Evolutionary conservation across 2,797 vertebrate genomes (phyloP).

Genomic region (Perodicticus potto): DNA sequence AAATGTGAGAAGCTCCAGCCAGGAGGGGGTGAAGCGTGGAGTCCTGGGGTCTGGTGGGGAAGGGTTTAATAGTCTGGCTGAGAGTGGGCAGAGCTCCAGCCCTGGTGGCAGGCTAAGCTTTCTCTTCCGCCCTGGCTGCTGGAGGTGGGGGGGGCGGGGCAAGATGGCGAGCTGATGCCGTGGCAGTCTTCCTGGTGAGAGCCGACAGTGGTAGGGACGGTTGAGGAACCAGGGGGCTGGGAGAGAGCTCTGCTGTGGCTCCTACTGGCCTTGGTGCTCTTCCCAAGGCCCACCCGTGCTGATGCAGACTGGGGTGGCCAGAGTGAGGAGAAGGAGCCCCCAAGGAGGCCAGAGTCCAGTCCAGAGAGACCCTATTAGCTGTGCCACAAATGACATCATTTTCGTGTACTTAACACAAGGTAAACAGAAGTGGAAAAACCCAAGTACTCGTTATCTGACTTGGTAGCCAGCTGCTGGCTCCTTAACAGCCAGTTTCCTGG

Average conservation of each 20-base stretch:
- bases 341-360: neutral
- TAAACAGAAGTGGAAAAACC: conserved; percentile 51
- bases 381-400: conserved; percentile 32
- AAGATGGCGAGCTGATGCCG: neutral
- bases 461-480: neutral
- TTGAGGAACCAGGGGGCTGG: neutral
- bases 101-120: neutral
- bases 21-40: neutral
- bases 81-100: neutral
- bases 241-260: neutral
- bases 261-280: neutral
- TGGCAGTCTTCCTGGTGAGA: neutral
- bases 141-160: neutral
- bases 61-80: fast-evolving
- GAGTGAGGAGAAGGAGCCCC: neutral
- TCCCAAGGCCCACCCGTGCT: neutral
- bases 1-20: neutral
- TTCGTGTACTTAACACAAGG: conserved; percentile 58
- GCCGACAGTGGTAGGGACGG: fast-evolving
- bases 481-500: conserved; percentile 66
- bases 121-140: neutral
- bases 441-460: conserved; percentile 31
- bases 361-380: neutral
- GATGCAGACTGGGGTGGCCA: neutral
- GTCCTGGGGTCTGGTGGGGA: fast-evolving